Evolutionary conservation across 2,888 invertebrate genomes (phyloP).

Genomic region (Sinotaia quadrata): DNA sequence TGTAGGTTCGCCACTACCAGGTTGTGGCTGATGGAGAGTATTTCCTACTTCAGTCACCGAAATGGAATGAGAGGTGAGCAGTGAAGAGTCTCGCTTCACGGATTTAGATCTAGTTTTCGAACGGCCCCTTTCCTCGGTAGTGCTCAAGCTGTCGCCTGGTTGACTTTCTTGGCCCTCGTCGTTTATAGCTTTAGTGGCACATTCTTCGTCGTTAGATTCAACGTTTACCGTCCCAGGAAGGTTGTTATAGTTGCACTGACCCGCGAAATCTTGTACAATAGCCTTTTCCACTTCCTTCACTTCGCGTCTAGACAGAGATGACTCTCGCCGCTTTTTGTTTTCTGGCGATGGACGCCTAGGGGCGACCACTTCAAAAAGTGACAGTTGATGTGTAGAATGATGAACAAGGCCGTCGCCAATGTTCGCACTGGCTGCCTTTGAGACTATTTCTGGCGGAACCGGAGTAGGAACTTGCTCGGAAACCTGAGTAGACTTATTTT

Average conservation of each 20-base stretch:
- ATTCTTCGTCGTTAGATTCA: neutral
- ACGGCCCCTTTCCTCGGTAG: too few relatives aligned
- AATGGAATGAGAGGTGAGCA: neutral
- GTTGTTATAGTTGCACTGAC: neutral
- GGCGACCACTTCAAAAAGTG: neutral
- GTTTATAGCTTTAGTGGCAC: neutral
- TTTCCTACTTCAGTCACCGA: too few relatives aligned
- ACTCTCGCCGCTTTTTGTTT: slow-evolving; percentile 6
- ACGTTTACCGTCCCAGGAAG: neutral
- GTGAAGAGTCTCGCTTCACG: neutral
- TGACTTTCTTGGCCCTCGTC: too few relatives aligned
- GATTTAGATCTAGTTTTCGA: too few relatives aligned
- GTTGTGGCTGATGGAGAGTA: too few relatives aligned
- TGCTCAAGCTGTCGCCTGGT: too few relatives aligned
- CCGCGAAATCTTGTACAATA: neutral
- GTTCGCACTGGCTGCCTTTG: neutral
- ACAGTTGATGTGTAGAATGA: neutral
- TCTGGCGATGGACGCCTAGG: neutral
- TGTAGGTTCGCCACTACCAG: too few relatives aligned
- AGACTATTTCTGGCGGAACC: neutral
- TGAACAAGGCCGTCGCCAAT: slow-evolving; percentile 8
- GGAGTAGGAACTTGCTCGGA: neutral
- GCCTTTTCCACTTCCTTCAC: neutral
- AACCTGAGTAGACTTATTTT: neutral
- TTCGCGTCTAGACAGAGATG: neutral